Evolutionary conservation across 2,888 invertebrate species (phyloP), one percentile per base, ranked within the genome.

Genomic region (Mesorhabditis spiculigera): DNA sequence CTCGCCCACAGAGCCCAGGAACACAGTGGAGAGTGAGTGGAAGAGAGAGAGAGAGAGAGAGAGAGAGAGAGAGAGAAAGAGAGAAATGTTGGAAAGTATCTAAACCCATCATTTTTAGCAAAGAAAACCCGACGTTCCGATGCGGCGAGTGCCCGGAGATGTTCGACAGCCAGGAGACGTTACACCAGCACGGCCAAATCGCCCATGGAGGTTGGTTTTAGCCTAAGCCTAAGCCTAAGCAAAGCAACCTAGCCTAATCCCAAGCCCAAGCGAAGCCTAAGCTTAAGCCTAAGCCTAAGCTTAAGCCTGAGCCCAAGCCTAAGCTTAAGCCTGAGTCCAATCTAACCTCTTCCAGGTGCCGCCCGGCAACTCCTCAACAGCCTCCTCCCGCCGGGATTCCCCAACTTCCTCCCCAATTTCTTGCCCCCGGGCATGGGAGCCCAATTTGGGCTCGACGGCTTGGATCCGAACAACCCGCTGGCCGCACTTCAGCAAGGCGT

Each of bases 81-180:
- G 28, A 28, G 28, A 28, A 28, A 10, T 13, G 8, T 28, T 28
- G 28, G 28, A 28, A 28, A 28, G 28, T 28, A 50, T 50, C 50
- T 10, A 50, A 50, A 50, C 50, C 13, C 50, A 16, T 63, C 63
- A 13, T 13, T 63, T 63, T 28, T 28, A 63, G 63, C 63, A 63
- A 63, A 43, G 68, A 67, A 62, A 63, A 62, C n/a, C 62, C 62
- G 3, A 10, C 43, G 8, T 95, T 95, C 28, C 96, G 93, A 88
- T 97, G 97, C 87, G 94, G 95, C 86, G 90, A 95, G 72, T 97
- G 97, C 90, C 94, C 95, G 89, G 94, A 95, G 87, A 96, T 96
- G 88, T 97, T 97, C 88, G 96, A 96, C 89, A 95, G 96, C 89
- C 95, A 95, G 87, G 95, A 96, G 88, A 96, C 95, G 87, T 89